These are phyloP conservation scores for Phoxinus phoxinus DNA, from an alignment of 2,113 vertebrate genomes.

Conservation along the genomic window DNA sequence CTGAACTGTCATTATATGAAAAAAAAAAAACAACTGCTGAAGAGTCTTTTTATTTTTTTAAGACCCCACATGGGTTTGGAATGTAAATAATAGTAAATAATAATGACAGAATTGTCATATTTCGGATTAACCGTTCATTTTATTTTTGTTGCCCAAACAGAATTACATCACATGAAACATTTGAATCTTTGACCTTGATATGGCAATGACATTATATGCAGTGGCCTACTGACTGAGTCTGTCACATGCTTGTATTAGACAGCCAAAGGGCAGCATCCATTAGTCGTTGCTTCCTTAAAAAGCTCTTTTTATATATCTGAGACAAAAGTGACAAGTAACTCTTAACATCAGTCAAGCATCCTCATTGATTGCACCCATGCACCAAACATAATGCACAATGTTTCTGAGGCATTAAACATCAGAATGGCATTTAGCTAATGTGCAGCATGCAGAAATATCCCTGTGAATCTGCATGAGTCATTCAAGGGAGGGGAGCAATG, in stretches of 20 bases:
- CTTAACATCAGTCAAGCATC: neutral
- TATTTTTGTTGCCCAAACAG: neutral
- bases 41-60: too few species aligned
- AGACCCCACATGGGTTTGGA: neutral
- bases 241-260: slow-evolving; percentile 11
- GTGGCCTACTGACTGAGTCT: slow-evolving; percentile 14
- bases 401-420: neutral
- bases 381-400: neutral
- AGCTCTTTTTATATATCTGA: neutral
- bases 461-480: slow-evolving; percentile 52
- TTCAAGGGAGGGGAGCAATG: slow-evolving; percentile 34
- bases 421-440: slow-evolving; percentile 21
- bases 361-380: slow-evolving; percentile 8
- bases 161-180: neutral
- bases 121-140: too few species aligned
- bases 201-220: slow-evolving; percentile 15
- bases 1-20: neutral
- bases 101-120: too few species aligned
- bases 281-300: slow-evolving; percentile 6
- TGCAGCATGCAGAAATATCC: slow-evolving; percentile 27
- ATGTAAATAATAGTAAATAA: neutral
- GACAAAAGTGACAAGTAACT: neutral
- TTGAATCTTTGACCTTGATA: slow-evolving; percentile 45
- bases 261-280: slow-evolving; percentile 25
- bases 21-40: neutral